These are phyloP conservation scores for Drosophila mulleri DNA, from an alignment of 2,888 invertebrate species.

Conservation along the genomic window DNA sequence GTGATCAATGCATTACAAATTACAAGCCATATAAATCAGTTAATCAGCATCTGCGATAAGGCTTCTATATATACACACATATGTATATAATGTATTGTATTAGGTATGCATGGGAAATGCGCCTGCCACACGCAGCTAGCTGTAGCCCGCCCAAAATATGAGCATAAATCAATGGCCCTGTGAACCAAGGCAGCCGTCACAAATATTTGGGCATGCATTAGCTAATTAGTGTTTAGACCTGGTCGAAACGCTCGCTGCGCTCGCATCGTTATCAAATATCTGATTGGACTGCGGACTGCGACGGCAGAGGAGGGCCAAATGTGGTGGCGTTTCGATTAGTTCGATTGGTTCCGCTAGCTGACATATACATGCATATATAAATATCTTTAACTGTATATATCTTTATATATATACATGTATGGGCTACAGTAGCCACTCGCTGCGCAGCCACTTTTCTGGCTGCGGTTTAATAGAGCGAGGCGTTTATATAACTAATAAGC, in stretches of 20 bases:
- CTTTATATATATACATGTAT: neutral
- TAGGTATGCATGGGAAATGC: slow-evolving; percentile 46
- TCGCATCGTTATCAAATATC: slow-evolving; percentile 30
- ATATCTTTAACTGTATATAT: neutral
- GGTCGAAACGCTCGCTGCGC: slow-evolving; percentile 1
- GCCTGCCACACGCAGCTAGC: slow-evolving; percentile 45
- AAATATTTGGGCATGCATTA: slow-evolving; percentile 60
- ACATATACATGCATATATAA: neutral
- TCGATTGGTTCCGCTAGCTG: slow-evolving; percentile 3
- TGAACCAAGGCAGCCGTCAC: slow-evolving; percentile 42
- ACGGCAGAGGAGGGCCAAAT: neutral
- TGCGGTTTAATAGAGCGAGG: neutral
- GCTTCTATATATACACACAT: slow-evolving; percentile 31
- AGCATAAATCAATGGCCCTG: slow-evolving; percentile 72
- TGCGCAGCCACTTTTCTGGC: neutral
- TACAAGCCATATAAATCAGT: slow-evolving; percentile 73
- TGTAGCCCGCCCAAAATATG: slow-evolving; percentile 54
- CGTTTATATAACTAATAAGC: slow-evolving; percentile 2
- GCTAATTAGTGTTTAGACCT: slow-evolving; percentile 59
- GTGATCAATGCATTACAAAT: slow-evolving; percentile 81
- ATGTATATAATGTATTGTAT: slow-evolving; percentile 3
- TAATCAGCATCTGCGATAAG: slow-evolving; percentile 77
- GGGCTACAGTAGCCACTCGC: neutral
- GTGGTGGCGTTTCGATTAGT: slow-evolving; percentile 17
- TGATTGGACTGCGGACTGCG: slow-evolving; percentile 17